Evolutionary conservation across 2,113 vertebrate genomes (phyloP).

Genomic region (Egretta garzetta): DNA sequence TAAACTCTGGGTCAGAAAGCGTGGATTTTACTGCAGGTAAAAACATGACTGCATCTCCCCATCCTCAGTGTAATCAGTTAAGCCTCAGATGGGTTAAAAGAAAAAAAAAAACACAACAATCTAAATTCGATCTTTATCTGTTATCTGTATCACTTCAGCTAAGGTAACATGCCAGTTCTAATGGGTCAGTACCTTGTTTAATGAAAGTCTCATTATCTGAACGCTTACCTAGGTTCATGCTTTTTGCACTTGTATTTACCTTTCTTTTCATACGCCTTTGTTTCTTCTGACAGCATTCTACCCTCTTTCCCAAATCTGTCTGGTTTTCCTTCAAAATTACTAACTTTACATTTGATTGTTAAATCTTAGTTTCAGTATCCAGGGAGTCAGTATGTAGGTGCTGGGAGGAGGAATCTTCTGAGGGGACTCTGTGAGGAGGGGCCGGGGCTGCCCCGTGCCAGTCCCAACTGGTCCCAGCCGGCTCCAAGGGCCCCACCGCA

Average conservation of each 20-base stretch:
- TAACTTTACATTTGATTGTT: background rate
- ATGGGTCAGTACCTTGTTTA: background rate
- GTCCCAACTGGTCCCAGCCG: too few relatives aligned
- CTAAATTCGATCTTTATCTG: background rate
- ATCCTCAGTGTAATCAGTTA: accelerated
- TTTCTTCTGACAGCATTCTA: background rate
- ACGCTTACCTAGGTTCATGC: background rate
- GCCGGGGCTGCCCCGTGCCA: too few relatives aligned
- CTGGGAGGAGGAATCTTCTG: too few relatives aligned
- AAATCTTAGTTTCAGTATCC: background rate
- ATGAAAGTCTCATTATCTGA: background rate
- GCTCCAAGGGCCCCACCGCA: too few relatives aligned
- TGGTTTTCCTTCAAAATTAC: background rate
- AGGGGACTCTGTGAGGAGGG: too few relatives aligned
- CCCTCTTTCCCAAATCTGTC: background rate
- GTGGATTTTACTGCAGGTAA: background rate
- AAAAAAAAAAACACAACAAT: background rate
- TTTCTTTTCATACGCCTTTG: background rate
- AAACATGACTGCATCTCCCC: accelerated
- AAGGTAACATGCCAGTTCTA: background rate
- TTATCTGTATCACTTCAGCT: background rate
- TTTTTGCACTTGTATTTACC: background rate
- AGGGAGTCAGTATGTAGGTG: background rate
- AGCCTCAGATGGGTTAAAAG: background rate
- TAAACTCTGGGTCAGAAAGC: background rate